Evolutionary conservation across 2,797 vertebrate species (phyloP).

Genomic region (Dendrocincla tyrannina): DNA sequence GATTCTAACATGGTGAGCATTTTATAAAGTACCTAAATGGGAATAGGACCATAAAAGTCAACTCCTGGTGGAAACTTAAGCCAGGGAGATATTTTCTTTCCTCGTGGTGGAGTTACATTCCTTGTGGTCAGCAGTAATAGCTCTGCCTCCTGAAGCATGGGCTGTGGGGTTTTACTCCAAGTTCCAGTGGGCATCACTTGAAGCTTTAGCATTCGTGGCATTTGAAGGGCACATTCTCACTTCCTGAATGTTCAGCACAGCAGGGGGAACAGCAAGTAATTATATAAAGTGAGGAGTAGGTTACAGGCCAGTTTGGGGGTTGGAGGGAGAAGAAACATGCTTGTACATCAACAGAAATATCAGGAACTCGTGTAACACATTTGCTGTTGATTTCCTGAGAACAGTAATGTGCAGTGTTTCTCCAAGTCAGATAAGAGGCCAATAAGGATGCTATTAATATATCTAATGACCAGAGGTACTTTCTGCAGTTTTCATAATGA

Average conservation of each 20-base stretch:
- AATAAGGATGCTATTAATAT: neutral
- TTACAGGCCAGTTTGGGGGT: neutral
- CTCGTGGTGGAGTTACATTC: neutral
- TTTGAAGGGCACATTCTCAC: neutral
- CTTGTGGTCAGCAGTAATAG: conserved; percentile 35
- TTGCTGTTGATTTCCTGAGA: neutral
- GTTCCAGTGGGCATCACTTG: neutral
- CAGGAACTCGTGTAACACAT: neutral
- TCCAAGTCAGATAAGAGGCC: neutral
- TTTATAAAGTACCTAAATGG: conserved; percentile 25
- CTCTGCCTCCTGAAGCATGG: conserved; percentile 2
- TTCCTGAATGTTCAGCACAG: neutral
- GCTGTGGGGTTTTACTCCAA: neutral
- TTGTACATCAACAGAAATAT: neutral
- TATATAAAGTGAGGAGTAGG: neutral
- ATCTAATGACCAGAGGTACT: neutral
- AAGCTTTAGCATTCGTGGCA: neutral
- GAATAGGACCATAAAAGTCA: conserved; percentile 1
- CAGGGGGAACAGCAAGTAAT: neutral
- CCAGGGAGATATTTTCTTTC: conserved; percentile 21
- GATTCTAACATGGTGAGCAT: neutral
- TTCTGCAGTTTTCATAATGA: neutral
- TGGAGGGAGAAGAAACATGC: neutral
- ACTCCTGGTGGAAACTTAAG: conserved; percentile 38
- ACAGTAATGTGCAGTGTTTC: neutral